These are phyloP conservation scores for Eurytoma adleriae DNA, from an alignment of 2,888 invertebrate genomes.

Conservation along the genomic window DNA sequence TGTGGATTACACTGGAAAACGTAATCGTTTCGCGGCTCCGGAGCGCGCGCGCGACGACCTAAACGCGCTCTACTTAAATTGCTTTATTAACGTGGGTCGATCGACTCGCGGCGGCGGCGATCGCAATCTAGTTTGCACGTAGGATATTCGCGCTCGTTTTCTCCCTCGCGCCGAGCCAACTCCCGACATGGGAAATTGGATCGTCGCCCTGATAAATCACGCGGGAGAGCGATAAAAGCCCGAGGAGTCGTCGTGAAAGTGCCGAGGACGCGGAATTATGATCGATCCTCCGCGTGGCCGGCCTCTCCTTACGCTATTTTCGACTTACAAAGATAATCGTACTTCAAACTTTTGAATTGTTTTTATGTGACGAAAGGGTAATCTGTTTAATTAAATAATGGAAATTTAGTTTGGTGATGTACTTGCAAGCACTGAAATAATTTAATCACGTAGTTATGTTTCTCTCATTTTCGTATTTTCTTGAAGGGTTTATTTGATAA, in stretches of 20 bases:
- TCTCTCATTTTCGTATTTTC: too few relatives aligned
- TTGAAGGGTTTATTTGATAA: too few relatives aligned
- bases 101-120: conserved; percentile 40
- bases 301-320: too few relatives aligned
- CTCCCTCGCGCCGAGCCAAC: not conserved
- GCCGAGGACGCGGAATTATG: not conserved
- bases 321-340: too few relatives aligned
- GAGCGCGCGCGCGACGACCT: not conserved
- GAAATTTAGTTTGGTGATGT: too few relatives aligned
- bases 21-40: not conserved
- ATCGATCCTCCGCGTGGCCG: too few relatives aligned
- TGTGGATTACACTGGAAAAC: conserved; percentile 66
- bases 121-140: conserved; percentile 24
- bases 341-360: too few relatives aligned
- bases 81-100: conserved; percentile 44
- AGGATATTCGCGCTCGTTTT: not conserved
- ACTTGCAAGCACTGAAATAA: too few relatives aligned
- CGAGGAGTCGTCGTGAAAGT: not conserved
- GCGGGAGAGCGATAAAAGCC: not conserved
- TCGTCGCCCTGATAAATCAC: conserved; percentile 14
- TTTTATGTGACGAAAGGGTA: too few relatives aligned
- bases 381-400: too few relatives aligned
- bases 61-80: conserved; percentile 35
- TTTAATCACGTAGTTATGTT: too few relatives aligned
- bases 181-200: conserved; percentile 8